These are phyloP conservation scores for Mustelus asterias DNA, from an alignment of 2,113 vertebrate species.

Conservation along the genomic window DNA sequence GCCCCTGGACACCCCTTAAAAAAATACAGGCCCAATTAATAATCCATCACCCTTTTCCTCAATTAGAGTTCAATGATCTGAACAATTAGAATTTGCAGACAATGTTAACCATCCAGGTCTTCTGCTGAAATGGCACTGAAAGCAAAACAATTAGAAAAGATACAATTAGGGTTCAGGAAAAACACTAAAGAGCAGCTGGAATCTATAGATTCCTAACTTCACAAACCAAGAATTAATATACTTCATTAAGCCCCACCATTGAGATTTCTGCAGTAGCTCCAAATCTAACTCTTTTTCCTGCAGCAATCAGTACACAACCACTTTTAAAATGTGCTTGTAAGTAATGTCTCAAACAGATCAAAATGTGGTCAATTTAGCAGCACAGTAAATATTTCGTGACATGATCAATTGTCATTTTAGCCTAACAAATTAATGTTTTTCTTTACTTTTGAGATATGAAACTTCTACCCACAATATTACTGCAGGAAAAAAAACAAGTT, in stretches of 20 bases:
- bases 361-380: neutral
- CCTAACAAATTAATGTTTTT: neutral
- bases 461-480: neutral
- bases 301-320: neutral
- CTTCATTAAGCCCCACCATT: neutral
- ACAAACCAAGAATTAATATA: neutral
- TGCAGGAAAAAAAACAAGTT: neutral
- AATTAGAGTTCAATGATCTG: neutral
- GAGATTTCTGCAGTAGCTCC: neutral
- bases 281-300: neutral
- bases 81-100: neutral
- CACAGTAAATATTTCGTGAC: neutral
- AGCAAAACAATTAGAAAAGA: neutral
- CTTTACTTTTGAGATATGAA: neutral
- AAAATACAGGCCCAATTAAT: conserved; percentile 33
- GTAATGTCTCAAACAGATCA: neutral
- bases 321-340: neutral
- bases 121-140: neutral
- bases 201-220: neutral
- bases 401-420: neutral
- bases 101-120: neutral
- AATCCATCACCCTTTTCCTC: neutral
- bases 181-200: neutral
- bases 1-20: conserved; percentile 83
- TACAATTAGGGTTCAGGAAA: neutral